Evolutionary conservation across 1,140 invertebrate genomes (phyloP).

Genomic region (Eumeta japonica): DNA sequence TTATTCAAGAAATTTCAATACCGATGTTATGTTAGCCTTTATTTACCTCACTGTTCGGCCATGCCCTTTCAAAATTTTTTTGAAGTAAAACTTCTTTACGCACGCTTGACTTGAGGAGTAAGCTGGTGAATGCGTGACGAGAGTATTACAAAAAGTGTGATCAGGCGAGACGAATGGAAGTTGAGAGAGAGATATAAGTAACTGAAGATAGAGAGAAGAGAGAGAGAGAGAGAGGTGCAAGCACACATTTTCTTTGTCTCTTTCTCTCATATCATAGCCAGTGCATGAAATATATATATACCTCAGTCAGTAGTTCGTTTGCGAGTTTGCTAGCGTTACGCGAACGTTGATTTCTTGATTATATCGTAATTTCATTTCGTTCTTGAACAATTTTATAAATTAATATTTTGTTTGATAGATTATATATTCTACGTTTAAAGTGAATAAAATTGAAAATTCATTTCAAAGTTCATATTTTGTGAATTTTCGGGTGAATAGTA

Average conservation of each 20-base stretch:
- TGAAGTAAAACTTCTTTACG: slow-evolving; percentile 1
- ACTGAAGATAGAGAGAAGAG: background rate
- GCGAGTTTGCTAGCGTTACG: background rate
- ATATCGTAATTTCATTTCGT: slow-evolving; percentile 1
- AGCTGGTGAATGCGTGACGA: no score
- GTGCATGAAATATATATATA: no score
- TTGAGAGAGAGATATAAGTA: background rate
- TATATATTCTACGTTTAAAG: background rate
- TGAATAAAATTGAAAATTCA: slow-evolving; percentile 1
- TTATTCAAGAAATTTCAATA: no score
- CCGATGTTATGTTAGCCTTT: no score
- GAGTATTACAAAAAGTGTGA: slow-evolving; percentile 1
- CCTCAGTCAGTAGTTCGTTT: slow-evolving; percentile 1
- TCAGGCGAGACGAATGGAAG: background rate
- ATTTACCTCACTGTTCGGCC: no score
- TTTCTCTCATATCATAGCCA: background rate
- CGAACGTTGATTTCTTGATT: background rate
- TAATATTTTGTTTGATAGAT: no score
- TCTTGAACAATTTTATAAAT: background rate
- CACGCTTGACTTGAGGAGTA: no score
- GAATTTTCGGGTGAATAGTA: slow-evolving; percentile 1
- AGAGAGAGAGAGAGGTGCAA: background rate
- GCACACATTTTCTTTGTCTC: background rate
- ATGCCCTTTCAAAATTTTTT: no score
- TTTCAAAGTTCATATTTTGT: slow-evolving; percentile 1